A percentile compares a stretch with the other conserved stretches of the same genome.
These are phyloP conservation scores for Popillia japonica DNA, from an alignment of 1,140 invertebrate species.

Conservation along the genomic window DNA sequence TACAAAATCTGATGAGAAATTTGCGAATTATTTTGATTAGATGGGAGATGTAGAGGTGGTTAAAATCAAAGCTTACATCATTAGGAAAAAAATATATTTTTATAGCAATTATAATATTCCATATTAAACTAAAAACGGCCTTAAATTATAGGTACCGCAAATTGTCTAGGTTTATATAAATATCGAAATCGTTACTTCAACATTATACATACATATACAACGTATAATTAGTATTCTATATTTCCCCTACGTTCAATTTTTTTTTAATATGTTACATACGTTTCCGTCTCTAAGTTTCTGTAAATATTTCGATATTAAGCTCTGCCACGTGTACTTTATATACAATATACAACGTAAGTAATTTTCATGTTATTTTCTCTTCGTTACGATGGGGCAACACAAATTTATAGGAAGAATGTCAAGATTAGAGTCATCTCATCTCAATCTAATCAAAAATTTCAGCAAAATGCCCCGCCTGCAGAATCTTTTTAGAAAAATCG, in stretches of 20 bases:
- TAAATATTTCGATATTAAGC: constrained; percentile 27
- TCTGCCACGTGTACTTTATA: constrained; percentile 28
- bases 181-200: constrained; percentile 27
- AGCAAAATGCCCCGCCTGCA: no score
- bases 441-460: no score
- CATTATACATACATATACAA: neutral
- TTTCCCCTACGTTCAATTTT: neutral
- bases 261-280: neutral
- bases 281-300: constrained; percentile 18
- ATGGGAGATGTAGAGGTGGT: neutral
- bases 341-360: constrained; percentile 35
- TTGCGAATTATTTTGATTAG: neutral
- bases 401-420: no score
- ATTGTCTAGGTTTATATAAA: constrained; percentile 33
- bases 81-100: constrained; percentile 51
- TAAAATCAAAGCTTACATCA: constrained; percentile 29
- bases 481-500: no score
- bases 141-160: constrained; percentile 8
- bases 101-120: constrained; percentile 46
- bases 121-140: constrained; percentile 39
- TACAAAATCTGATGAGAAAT: neutral
- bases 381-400: no score
- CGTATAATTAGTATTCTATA: neutral
- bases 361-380: no score
- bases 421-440: no score